Base-by-base conservation (phyloP, 2,113 vertebrate species). In the Cariama cristata region DNA sequence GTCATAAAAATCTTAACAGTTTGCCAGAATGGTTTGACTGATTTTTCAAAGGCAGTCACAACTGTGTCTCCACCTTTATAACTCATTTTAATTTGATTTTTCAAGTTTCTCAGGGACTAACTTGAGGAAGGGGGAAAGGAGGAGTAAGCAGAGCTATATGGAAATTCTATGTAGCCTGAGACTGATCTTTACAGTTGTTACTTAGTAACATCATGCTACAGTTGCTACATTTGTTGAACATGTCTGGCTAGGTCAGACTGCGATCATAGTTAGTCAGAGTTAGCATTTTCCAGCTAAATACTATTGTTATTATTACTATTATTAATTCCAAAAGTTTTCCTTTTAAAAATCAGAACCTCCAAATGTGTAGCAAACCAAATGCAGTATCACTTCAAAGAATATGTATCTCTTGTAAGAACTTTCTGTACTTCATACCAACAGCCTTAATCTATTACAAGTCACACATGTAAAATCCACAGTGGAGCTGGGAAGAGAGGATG, bases 81-180 rank as follows among this genome's bases (percentile, higher is more conserved):
- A 56, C 28, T 82, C 38, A 40, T 45, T 84, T 86, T 68, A 66
- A 66, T 72, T 92, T 74, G 21, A 50, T 79, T 86, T 86, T 90
- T 89, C 87, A 69, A 67, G 81, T 86, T 90, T 33, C 44, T 32
- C 2, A 0, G 38, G 35, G 12, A 50, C 10, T 64, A 72, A 72
- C 18, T 8, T 58, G 35, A 50, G 28, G 32, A 85, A 72, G 18
- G 7, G 18, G 44, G 10, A 79, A 79, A 79, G 35, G 27, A 72
- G 32, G 28, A 71, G 17, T 26, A 53, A 47, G 12, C 27, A 60
- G 21, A 69, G 26, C 26, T 58, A 53, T 22, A 47, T 16, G 40
- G 44, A 58, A 94, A 80, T 55, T 20, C 24, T 88, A 8, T 88
- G 75, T 74, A 91, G 67, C 33, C 63, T 58, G 60, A 88, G 44